phyloP scores from a whole-genome alignment of 1,140 invertebrate genomes.

The Spodoptera frugiperda region DNA sequence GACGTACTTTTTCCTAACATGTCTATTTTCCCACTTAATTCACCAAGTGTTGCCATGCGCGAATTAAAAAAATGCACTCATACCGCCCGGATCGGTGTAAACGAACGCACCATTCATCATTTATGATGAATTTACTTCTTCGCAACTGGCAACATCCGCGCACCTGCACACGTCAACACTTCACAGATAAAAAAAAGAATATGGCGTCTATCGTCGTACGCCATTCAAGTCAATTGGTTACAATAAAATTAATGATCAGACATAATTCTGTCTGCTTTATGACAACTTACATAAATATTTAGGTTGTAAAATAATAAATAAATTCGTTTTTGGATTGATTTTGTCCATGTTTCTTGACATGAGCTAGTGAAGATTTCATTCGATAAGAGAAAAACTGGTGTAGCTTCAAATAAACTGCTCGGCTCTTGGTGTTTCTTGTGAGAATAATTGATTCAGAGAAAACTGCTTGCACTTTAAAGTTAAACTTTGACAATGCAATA shows the following conservation, averaged over 20 bases:
- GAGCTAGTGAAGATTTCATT: neutral
- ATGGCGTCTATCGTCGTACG: conserved; percentile 51
- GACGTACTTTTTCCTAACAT: conserved; percentile 28
- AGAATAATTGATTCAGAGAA: too few relatives aligned
- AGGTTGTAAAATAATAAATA: conserved; percentile 28
- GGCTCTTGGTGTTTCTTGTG: too few relatives aligned
- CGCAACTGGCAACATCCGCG: conserved; percentile 58
- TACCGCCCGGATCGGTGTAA: conserved; percentile 40
- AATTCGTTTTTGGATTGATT: conserved; percentile 34
- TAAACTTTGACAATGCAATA: too few relatives aligned
- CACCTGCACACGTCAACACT: conserved; percentile 59
- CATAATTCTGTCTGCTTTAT: conserved; percentile 62
- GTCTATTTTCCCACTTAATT: conserved; percentile 31
- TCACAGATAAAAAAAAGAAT: conserved; percentile 48
- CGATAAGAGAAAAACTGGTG: too few relatives aligned
- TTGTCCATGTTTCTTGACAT: conserved; percentile 15
- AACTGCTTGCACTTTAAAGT: too few relatives aligned
- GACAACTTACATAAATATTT: conserved; percentile 62
- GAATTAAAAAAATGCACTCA: conserved; percentile 34
- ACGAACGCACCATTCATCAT: conserved; percentile 58
- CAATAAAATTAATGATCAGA: conserved; percentile 70
- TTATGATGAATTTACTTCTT: conserved; percentile 62
- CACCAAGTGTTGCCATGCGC: conserved; percentile 29
- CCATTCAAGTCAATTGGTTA: conserved; percentile 74
- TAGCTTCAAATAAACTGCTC: too few relatives aligned